Percentiles rank a stretch among this genome's conserved stretches.
Conservation (phyloP, 1,140 invertebrate species). For the Drosophila malerkotliana region DNA sequence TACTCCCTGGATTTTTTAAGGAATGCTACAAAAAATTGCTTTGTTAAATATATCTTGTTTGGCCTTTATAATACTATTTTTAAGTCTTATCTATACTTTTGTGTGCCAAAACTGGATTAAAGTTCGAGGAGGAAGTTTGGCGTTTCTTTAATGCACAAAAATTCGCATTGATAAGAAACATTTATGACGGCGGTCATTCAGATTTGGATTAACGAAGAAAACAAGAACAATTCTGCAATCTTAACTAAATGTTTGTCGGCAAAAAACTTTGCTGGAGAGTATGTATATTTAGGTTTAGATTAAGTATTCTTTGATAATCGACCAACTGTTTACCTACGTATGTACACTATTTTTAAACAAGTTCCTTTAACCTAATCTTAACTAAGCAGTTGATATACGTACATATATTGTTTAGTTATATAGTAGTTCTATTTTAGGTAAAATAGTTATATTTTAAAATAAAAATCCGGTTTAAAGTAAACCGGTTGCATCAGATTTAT, state of each 20-base stretch:
- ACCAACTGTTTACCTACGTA: not conserved
- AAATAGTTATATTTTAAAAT: too few species aligned
- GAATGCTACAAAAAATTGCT: conserved; percentile 30
- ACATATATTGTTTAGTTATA: too few species aligned
- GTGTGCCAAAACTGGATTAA: not conserved
- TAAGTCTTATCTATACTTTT: not conserved
- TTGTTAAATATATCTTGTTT: too few species aligned
- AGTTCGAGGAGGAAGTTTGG: not conserved
- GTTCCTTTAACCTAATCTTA: not conserved
- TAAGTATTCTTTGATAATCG: not conserved
- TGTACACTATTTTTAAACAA: not conserved
- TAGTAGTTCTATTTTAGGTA: too few species aligned
- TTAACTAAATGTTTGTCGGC: not conserved
- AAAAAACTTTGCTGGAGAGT: not conserved
- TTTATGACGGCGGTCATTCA: not conserved
- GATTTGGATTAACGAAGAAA: not conserved
- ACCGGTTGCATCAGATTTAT: not conserved
- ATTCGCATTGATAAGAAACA: not conserved
- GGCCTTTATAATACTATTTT: not conserved
- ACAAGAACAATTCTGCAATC: not conserved
- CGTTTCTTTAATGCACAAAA: not conserved
- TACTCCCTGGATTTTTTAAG: conserved; percentile 9
- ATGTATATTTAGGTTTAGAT: conserved; percentile 1
- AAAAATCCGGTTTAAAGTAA: not conserved
- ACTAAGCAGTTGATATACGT: not conserved